Evolutionary conservation across 2,797 vertebrate species (phyloP).

Genomic region (Momotus momota): DNA sequence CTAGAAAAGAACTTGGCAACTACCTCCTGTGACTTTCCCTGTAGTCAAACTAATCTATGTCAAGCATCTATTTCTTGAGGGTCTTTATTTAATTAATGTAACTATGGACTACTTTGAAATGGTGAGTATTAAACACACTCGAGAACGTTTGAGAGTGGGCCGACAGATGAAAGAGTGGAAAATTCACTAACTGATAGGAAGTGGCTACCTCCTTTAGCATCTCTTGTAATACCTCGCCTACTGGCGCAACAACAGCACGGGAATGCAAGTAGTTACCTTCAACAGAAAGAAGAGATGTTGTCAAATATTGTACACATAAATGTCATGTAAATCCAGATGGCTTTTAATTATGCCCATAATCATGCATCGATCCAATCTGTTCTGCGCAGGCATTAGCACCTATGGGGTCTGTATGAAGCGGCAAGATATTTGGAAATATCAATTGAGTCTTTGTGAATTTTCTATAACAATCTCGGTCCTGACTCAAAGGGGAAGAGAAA

Average conservation of each 20-base stretch:
- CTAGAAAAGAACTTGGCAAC: background rate
- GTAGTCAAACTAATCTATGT: background rate
- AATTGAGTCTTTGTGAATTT: background rate
- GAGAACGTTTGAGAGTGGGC: background rate
- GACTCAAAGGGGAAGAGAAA: background rate
- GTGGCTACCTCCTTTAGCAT: background rate
- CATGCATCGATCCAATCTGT: background rate
- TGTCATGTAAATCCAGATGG: background rate
- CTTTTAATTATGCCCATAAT: background rate
- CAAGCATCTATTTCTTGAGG: accelerated
- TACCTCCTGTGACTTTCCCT: background rate
- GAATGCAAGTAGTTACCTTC: background rate
- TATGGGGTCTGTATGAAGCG: background rate
- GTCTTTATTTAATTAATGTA: background rate
- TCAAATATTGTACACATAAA: background rate
- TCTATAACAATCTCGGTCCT: background rate
- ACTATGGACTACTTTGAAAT: background rate
- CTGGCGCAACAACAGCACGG: background rate
- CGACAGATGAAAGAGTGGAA: background rate
- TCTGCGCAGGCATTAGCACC: background rate
- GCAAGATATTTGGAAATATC: background rate
- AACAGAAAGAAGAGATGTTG: background rate
- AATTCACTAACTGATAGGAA: background rate
- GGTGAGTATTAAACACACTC: background rate
- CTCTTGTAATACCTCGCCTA: background rate